Base-by-base conservation (phyloP, 2,888 invertebrate genomes). In the Cynaeus angustus region DNA sequence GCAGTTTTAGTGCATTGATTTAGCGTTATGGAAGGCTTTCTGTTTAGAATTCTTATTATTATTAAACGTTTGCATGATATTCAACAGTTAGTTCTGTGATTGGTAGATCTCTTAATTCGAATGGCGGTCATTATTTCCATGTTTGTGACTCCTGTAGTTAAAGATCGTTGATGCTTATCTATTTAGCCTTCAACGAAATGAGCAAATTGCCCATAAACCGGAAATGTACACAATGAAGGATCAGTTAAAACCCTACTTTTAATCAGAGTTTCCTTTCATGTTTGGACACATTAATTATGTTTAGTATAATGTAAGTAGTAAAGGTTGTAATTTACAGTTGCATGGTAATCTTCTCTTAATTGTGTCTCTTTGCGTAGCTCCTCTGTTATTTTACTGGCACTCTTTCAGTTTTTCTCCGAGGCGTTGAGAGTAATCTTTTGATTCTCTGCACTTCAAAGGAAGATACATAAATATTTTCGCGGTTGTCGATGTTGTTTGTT, bases 151-250 rank as follows among this genome's bases (percentile, higher is more conserved):
- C 8, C 5, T 5, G 41, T 9, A 53, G 45, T 59, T 59, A 59
- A 59, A 59, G 59, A 59, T 33, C 50, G 12, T 50, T 61, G 48
- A 48, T 61, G 33, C 38, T 61, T 61, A 61, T 61, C 61, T 14
- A 37, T 61, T 61, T 61, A 61, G 48, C 61, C 61, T 61, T 61
- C 61, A 38, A n/a, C 37, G 38, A 61, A 38, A 61, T 50, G 37
- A 61, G 61, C 61, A 50, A 61, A 61, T 61, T 61, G 50, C 16
- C 48, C 21, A 61, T 61, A 61, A 61, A 38, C 37, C 61, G 61
- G 61, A 61, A 48, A 37, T 50, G 26, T 48, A 37, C 26, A 41
- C 48, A 61, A 61, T 37, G 21, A 4, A 48, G 58, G 50, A 61
- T 61, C 50, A 38, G 30, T 46, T 59, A 30, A 59, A 45, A 26